A percentile compares a stretch with the other conserved stretches of the same genome.
Evolutionary conservation across 2,113 vertebrate genomes (phyloP).

Genomic region (Papio anubis): DNA sequence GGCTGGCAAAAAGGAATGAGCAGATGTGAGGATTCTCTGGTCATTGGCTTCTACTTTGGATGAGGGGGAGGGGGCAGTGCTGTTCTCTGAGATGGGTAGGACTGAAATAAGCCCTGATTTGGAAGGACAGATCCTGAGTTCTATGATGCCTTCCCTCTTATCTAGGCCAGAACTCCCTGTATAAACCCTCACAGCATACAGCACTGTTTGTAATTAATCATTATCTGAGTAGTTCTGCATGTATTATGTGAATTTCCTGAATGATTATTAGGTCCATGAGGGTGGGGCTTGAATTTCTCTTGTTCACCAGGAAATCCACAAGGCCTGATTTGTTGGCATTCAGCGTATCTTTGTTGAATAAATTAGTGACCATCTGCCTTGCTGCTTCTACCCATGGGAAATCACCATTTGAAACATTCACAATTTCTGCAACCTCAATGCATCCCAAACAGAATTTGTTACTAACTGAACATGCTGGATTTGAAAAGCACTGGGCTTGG

Average conservation of each 20-base stretch:
- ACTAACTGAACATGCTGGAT: slow-evolving; percentile 46
- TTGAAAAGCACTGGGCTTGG: slow-evolving; percentile 64
- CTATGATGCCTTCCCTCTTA: no score
- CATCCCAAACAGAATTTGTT: slow-evolving; percentile 53
- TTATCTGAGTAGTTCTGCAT: background rate
- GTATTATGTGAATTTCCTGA: slow-evolving; percentile 31
- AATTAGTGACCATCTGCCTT: slow-evolving; percentile 68
- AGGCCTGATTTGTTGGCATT: slow-evolving; percentile 56
- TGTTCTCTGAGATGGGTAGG: background rate
- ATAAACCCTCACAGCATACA: background rate
- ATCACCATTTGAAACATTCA: slow-evolving; percentile 29
- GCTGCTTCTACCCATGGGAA: slow-evolving; percentile 54
- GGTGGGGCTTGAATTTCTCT: slow-evolving; percentile 40
- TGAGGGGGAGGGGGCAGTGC: fast-evolving
- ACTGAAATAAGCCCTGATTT: background rate
- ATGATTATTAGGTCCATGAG: slow-evolving; percentile 27
- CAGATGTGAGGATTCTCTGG: background rate
- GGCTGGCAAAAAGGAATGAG: background rate
- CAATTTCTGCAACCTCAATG: slow-evolving; percentile 32
- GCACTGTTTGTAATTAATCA: background rate
- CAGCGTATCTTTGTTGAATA: slow-evolving; percentile 52
- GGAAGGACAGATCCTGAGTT: background rate
- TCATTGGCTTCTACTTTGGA: background rate
- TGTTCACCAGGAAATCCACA: slow-evolving; percentile 51
- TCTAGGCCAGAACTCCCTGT: background rate